Conservation (phyloP, 2,797 vertebrate genomes). For the Heteromormyrus szaboi region DNA sequence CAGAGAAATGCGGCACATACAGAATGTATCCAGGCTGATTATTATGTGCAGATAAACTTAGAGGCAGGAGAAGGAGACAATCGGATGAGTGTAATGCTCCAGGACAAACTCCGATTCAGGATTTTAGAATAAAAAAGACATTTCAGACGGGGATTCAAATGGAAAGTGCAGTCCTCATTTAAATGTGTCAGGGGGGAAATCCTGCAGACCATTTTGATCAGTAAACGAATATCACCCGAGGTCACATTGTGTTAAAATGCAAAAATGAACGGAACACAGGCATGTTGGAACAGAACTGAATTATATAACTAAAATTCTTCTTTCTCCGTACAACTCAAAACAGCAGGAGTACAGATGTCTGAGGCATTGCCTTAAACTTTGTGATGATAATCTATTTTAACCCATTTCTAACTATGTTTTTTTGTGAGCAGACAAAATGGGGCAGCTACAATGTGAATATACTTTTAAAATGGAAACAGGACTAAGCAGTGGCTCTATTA, state of each 20-base stretch:
- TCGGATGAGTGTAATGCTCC: constrained; percentile 39
- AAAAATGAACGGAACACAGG: not conserved
- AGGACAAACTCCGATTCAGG: constrained; percentile 37
- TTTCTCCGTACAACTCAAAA: not conserved
- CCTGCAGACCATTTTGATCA: not conserved
- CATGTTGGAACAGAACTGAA: not conserved
- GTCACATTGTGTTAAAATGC: not conserved
- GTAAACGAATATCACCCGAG: not conserved
- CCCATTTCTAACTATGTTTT: not conserved
- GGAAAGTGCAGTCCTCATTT: not conserved
- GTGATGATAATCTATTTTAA: not conserved
- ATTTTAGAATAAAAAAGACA: constrained; percentile 37
- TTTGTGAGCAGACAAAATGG: not conserved
- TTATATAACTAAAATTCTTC: not conserved
- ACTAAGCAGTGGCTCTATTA: not conserved
- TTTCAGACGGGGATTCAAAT: not conserved
- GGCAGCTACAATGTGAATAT: not conserved
- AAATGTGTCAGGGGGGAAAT: not conserved
- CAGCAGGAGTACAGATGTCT: not conserved
- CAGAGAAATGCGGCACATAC: not conserved
- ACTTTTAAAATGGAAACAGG: not conserved
- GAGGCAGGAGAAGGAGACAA: constrained; percentile 37
- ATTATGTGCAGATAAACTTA: constrained; percentile 53
- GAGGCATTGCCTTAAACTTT: not conserved
- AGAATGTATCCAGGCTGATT: constrained; percentile 38